Conservation (phyloP, 2,113 vertebrate species). For the Syngnathus scovelli region DNA sequence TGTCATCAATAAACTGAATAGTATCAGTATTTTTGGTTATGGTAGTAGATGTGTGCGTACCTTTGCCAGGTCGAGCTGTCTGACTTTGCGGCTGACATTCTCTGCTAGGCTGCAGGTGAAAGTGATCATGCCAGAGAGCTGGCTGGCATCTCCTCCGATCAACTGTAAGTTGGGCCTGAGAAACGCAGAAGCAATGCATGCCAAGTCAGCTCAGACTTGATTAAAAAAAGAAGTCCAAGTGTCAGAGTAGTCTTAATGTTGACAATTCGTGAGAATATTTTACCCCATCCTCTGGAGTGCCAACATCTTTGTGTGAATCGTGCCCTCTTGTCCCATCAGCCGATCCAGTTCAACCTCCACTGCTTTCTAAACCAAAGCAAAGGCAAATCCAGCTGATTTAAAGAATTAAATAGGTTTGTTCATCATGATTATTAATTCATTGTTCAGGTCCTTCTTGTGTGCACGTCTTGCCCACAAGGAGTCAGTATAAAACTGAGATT, state of each 20-base stretch:
- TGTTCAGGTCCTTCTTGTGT: background rate
- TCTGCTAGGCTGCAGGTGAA: conserved; percentile 96
- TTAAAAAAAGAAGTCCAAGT: background rate
- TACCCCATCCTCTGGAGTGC: conserved; percentile 92
- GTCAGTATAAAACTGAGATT: background rate
- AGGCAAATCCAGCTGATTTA: background rate
- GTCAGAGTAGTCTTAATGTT: background rate
- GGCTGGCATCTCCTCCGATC: conserved; percentile 92
- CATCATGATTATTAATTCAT: background rate
- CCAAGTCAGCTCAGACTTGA: background rate
- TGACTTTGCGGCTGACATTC: conserved; percentile 94
- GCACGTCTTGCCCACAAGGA: background rate
- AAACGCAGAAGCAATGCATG: conserved; percentile 17
- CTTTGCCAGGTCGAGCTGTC: conserved; percentile 96
- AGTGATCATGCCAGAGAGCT: conserved; percentile 92
- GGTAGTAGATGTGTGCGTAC: conserved; percentile 55
- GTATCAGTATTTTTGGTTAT: background rate
- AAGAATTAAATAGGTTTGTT: background rate
- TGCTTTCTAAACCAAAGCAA: conserved; percentile 68
- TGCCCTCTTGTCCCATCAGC: conserved; percentile 82
- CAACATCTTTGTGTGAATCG: conserved; percentile 88
- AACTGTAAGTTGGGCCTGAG: conserved; percentile 88
- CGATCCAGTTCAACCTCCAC: conserved; percentile 81
- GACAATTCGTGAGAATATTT: background rate
- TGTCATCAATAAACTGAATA: no score